Conservation (phyloP, 2,888 invertebrate species). For the Cephus spinipes region DNA sequence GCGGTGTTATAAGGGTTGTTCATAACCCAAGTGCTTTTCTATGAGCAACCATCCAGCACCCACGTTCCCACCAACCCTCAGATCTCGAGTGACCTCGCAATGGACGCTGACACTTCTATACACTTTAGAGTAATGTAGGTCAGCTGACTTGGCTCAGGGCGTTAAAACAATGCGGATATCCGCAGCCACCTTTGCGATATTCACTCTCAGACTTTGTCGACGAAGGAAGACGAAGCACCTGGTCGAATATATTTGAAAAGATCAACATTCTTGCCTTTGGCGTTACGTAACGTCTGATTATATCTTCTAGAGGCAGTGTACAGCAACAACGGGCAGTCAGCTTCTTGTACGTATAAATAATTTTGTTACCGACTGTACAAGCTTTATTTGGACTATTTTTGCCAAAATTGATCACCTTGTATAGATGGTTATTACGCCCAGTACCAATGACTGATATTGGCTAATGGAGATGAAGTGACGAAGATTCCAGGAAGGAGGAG, state of each 20-base stretch:
- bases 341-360: background rate
- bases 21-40: constrained; percentile 39
- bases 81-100: background rate
- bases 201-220: background rate
- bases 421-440: no score
- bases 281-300: no score
- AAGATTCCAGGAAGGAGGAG: background rate
- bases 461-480: background rate
- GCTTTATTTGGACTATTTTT: background rate
- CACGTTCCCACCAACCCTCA: background rate
- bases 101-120: constrained; percentile 20
- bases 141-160: constrained; percentile 55
- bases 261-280: background rate
- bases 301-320: no score
- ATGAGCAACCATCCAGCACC: constrained; percentile 31
- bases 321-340: background rate
- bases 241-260: background rate
- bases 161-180: constrained; percentile 57
- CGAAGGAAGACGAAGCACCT: background rate
- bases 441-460: no score
- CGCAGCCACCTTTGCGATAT: constrained; percentile 22
- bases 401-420: no score
- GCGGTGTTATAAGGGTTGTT: constrained; percentile 14
- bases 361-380: background rate
- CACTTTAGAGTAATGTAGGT: constrained; percentile 45